Percentiles rank a stretch among this genome's conserved stretches.
Evolutionary conservation across 1,140 invertebrate species (phyloP).

Genomic region (Sitobion miscanthi): DNA sequence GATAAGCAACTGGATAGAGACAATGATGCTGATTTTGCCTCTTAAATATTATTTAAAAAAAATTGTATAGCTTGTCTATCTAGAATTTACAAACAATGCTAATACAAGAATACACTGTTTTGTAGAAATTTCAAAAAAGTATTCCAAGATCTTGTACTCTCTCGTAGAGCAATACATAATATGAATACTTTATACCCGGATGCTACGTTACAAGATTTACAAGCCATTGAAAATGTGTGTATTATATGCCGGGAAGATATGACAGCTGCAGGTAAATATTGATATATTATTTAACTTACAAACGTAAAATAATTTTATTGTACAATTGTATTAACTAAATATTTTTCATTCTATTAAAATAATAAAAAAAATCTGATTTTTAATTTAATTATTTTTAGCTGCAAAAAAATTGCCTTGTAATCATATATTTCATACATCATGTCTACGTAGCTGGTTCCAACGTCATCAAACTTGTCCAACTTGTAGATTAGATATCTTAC

Average conservation of each 20-base stretch:
- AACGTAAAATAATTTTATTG: not conserved
- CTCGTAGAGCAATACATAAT: conserved; percentile 93
- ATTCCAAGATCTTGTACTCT: conserved; percentile 96
- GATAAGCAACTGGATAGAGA: no score
- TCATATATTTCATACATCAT: conserved; percentile 98
- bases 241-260: conserved; percentile 98
- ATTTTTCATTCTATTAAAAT: not conserved
- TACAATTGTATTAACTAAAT: not conserved
- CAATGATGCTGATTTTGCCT: not conserved
- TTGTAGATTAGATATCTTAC: conserved; percentile 93
- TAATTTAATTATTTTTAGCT: conserved; percentile 67
- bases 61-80: not conserved
- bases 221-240: conserved; percentile 96
- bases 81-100: not conserved
- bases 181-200: conserved; percentile 99
- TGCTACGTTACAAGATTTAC: conserved; percentile 91
- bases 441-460: conserved; percentile 99
- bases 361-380: not conserved
- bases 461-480: conserved; percentile 99
- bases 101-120: conserved; percentile 39
- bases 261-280: conserved; percentile 66
- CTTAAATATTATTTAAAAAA: not conserved
- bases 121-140: conserved; percentile 96
- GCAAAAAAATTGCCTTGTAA: conserved; percentile 98
- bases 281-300: not conserved